These are phyloP conservation scores for Agrotis ipsilon DNA, from an alignment of 2,888 invertebrate species.

Conservation along the genomic window DNA sequence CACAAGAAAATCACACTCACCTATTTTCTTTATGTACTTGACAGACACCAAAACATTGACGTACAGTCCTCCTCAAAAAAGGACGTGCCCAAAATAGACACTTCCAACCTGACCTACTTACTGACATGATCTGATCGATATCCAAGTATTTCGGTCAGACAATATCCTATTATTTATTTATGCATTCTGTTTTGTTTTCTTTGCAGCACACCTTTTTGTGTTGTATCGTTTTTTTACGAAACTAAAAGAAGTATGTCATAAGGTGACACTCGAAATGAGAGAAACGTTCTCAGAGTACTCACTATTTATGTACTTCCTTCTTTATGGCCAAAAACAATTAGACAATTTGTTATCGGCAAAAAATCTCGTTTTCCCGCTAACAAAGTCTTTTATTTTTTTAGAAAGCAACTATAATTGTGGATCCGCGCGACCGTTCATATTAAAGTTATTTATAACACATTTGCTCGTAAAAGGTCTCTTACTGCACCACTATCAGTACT, in stretches of 20 bases:
- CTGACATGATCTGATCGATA: constrained; percentile 66
- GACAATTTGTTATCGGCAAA: no score
- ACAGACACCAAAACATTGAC: constrained; percentile 11
- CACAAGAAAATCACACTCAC: not conserved
- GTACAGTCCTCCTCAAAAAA: constrained; percentile 53
- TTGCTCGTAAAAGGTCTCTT: no score
- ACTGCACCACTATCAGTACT: no score
- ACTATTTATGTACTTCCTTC: no score
- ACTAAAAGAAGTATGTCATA: not conserved
- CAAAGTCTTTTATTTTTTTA: no score
- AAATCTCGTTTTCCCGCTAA: no score
- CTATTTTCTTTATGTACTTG: not conserved
- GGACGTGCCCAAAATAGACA: constrained; percentile 65
- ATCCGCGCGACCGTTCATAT: no score
- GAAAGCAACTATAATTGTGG: no score
- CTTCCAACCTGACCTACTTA: constrained; percentile 70
- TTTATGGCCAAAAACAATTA: no score
- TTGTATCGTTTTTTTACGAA: not conserved
- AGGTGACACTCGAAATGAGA: not conserved
- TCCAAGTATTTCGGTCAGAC: constrained; percentile 54
- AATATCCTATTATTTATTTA: constrained; percentile 56
- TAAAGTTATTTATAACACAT: no score
- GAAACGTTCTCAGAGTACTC: no score
- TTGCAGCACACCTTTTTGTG: not conserved
- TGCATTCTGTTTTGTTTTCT: constrained; percentile 36